Conservation (phyloP, 2,888 invertebrate species). For the Myathropa florea region DNA sequence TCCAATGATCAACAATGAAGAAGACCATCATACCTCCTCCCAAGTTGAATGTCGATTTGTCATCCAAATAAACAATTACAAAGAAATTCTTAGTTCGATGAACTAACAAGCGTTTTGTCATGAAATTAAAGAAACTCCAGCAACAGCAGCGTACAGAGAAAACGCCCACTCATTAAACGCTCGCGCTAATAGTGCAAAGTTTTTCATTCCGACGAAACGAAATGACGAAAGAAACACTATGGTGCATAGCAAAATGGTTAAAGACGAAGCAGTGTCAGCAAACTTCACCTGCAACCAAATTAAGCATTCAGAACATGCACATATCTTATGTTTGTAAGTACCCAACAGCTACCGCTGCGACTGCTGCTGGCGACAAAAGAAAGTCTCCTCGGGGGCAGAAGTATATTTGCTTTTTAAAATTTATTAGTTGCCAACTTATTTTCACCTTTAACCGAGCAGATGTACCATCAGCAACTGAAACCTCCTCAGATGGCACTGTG, state of each 20-base stretch:
- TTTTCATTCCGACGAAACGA: slow-evolving; percentile 27
- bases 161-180: slow-evolving; percentile 35
- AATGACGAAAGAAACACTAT: slow-evolving; percentile 49
- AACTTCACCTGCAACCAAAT: slow-evolving; percentile 22
- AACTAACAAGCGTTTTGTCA: slow-evolving; percentile 33
- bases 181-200: slow-evolving; percentile 25
- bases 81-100: slow-evolving; percentile 41
- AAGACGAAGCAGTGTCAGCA: slow-evolving; percentile 1
- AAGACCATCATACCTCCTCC: not conserved
- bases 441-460: slow-evolving; percentile 36
- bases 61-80: slow-evolving; percentile 18
- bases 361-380: slow-evolving; percentile 30
- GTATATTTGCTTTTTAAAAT: slow-evolving; percentile 49
- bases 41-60: not conserved
- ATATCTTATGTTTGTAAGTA: not conserved
- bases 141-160: not conserved
- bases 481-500: not conserved
- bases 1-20: not conserved
- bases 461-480: not conserved
- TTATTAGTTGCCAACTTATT: slow-evolving; percentile 40
- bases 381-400: slow-evolving; percentile 34
- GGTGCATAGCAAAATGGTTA: slow-evolving; percentile 46
- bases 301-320: slow-evolving; percentile 42
- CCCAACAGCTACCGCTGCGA: not conserved
- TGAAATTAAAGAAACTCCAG: not conserved